Evolutionary conservation across 2,797 vertebrate genomes (phyloP).

Genomic region (Gastrophryne carolinensis): DNA sequence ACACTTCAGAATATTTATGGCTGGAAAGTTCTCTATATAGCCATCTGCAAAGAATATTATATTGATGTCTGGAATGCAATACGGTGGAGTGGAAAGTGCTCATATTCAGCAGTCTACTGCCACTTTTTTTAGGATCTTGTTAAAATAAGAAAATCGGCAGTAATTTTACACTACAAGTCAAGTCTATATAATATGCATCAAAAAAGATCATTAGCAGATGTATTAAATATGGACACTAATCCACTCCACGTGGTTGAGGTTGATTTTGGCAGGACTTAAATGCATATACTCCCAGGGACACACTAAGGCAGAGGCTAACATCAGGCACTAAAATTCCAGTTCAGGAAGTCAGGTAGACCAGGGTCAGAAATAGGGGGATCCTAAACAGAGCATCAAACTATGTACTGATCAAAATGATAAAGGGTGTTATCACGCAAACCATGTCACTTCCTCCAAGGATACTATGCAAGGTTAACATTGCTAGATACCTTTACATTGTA

Average conservation of each 20-base stretch:
- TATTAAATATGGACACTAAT: not conserved
- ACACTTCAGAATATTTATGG: slow-evolving; percentile 31
- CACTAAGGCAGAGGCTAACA: too few species aligned
- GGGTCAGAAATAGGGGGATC: too few species aligned
- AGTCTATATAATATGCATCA: not conserved
- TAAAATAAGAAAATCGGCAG: not conserved
- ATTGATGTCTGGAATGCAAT: slow-evolving; percentile 31
- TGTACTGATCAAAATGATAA: too few species aligned
- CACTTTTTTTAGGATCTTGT: not conserved
- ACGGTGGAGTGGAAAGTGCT: slow-evolving; percentile 17
- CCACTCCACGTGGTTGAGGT: not conserved
- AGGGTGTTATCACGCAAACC: too few species aligned
- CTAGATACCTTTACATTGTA: too few species aligned
- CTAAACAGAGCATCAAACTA: too few species aligned
- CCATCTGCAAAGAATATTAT: slow-evolving; percentile 46
- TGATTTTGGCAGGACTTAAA: slow-evolving; percentile 1
- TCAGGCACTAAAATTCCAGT: too few species aligned
- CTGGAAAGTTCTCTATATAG: slow-evolving; percentile 30
- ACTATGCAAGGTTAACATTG: too few species aligned
- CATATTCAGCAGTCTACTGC: not conserved
- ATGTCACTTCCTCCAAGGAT: too few species aligned
- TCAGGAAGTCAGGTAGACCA: too few species aligned
- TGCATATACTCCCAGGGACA: too few species aligned
- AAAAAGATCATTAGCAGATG: not conserved
- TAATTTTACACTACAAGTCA: not conserved